Base-by-base conservation (phyloP, 2,888 invertebrate species). In the Rhagonycha fulva region DNA sequence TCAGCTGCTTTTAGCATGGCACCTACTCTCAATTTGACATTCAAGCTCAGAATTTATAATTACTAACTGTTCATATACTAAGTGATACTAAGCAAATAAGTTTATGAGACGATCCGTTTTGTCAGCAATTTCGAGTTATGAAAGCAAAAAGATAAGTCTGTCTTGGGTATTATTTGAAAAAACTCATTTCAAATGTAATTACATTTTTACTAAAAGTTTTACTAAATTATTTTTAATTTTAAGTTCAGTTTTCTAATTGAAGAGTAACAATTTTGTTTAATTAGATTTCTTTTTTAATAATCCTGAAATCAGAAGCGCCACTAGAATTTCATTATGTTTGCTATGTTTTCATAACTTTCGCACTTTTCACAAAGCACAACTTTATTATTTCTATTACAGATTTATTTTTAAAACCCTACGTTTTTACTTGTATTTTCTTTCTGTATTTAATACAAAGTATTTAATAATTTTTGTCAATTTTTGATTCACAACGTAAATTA, bases 1-100 rank as follows among this genome's bases (percentile, higher is more conserved):
- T 74, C 74, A 74, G 74, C 74, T 74, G 74, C 62, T 74, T 63
- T 62, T 74, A 74, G 68, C 74, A 62, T 74, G 62, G 63, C 70
- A 69, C 60, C 72, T 72, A 68, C 72, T 72, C 68, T 68, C 62
- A 67, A 72, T 68, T 72, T 72, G 71, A 72, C 71, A 32, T 66
- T 66, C 66, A 72, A 66, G 71, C 66, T 72, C 47, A 72, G 71
- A 72, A 72, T 72, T 72, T 72, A 60, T 72, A 72, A 72, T 72
- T 72, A 72, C 66, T 68, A 72, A 68, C 68, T 61, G 68, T 32
- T 72, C 68, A 71, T 71, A 47, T 47, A 47, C 47, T 47, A 47
- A 47, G 47, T n/a, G 47, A 71, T 71, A 71, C 66, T 62, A 66
- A 71, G 71, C 63, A 47, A 71, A 71, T 66, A 71, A 71, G 71